These are phyloP conservation scores for Caenorhabditis inopinata DNA, from an alignment of 1,140 invertebrate genomes.

Conservation along the genomic window DNA sequence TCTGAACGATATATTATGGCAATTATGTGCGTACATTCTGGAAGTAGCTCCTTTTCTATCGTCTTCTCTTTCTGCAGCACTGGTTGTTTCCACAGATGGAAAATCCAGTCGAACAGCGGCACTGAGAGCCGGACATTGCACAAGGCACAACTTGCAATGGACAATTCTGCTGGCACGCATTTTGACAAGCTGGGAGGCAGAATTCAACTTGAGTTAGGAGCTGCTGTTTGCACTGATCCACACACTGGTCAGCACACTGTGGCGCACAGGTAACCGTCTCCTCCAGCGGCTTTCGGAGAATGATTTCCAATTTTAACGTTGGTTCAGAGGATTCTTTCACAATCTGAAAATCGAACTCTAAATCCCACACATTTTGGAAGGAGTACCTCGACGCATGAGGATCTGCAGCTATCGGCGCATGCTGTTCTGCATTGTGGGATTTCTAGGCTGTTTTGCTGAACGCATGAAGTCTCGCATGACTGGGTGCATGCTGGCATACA, in stretches of 20 bases:
- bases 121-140: conserved; percentile 12
- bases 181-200: conserved; percentile 23
- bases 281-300: conserved; percentile 32
- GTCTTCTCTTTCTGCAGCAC: conserved; percentile 37
- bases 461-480: conserved; percentile 33
- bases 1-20: not conserved
- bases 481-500: conserved; percentile 39
- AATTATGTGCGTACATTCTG: conserved; percentile 17
- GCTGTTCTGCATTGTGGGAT: conserved; percentile 25
- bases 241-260: conserved; percentile 25
- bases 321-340: not conserved
- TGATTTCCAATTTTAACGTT: conserved; percentile 18
- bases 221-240: conserved; percentile 14
- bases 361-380: not conserved
- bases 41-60: not conserved
- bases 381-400: conserved; percentile 10
- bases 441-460: conserved; percentile 23
- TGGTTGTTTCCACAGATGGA: conserved; percentile 28
- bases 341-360: not conserved
- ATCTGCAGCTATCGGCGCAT: conserved; percentile 25
- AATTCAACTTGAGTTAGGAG: not conserved
- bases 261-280: conserved; percentile 4
- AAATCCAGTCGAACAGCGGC: conserved; percentile 20
- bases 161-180: conserved; percentile 33
- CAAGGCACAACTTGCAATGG: conserved; percentile 22